phyloP scores from a whole-genome alignment of 1,140 invertebrate genomes.

The Drosophila chauvacae region DNA sequence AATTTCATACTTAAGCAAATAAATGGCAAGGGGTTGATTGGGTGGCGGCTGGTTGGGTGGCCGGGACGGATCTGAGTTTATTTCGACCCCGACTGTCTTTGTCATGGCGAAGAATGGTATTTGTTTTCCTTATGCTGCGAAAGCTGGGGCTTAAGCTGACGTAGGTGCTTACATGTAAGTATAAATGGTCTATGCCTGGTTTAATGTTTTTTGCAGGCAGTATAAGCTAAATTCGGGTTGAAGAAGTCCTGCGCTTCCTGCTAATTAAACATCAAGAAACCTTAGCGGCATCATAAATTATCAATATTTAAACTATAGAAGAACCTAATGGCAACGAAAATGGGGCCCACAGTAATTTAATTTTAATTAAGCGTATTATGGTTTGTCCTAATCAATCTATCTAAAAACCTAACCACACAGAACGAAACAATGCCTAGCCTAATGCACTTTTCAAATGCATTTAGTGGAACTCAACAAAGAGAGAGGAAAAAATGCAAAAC shows the following conservation, averaged over 20 bases:
- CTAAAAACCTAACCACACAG: constrained; percentile 23
- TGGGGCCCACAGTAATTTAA: constrained; percentile 9
- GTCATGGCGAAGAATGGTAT: constrained; percentile 38
- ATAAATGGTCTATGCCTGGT: neutral
- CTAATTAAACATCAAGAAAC: neutral
- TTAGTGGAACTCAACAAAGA: constrained; percentile 34
- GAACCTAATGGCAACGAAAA: neutral
- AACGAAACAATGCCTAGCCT: constrained; percentile 33
- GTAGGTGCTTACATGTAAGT: constrained; percentile 8
- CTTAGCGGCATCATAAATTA: neutral
- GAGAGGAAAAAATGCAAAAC: constrained; percentile 1
- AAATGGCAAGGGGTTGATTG: constrained; percentile 60
- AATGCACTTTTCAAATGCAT: constrained; percentile 74
- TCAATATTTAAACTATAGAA: constrained; percentile 6
- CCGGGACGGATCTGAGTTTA: constrained; percentile 7
- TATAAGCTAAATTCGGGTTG: neutral
- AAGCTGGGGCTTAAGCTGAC: constrained; percentile 26
- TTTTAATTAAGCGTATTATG: constrained; percentile 30
- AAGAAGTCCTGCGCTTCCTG: neutral
- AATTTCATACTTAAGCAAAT: constrained; percentile 81
- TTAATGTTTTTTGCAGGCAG: too few species aligned
- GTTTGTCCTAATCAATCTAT: constrained; percentile 48
- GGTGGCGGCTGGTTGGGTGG: constrained; percentile 23
- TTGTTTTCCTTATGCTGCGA: constrained; percentile 36
- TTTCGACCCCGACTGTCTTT: constrained; percentile 13